Percentiles rank a stretch among this genome's conserved stretches.
phyloP scores from a whole-genome alignment of 2,797 vertebrate genomes.

The Synanceia verrucosa region DNA sequence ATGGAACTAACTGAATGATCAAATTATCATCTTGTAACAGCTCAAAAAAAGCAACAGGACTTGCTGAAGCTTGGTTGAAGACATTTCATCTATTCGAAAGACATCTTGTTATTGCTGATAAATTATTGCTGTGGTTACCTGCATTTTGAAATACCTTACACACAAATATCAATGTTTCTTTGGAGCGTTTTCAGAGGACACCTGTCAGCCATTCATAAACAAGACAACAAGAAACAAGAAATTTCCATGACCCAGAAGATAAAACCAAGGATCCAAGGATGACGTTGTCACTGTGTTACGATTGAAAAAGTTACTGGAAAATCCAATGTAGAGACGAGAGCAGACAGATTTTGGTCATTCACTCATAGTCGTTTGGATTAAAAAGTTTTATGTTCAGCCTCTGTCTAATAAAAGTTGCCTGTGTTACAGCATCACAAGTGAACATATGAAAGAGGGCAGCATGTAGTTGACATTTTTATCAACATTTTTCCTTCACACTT shows the following conservation, averaged over 20 bases:
- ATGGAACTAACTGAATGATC: not conserved
- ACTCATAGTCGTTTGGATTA: not conserved
- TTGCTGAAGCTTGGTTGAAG: too few relatives aligned
- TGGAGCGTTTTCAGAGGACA: not conserved
- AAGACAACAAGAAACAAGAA: not conserved
- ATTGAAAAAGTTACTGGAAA: not conserved
- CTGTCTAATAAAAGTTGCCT: not conserved
- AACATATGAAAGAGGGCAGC: not conserved
- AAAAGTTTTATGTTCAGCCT: not conserved
- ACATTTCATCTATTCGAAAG: too few relatives aligned
- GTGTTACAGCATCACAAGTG: not conserved
- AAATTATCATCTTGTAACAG: not conserved
- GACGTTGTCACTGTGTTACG: too few relatives aligned
- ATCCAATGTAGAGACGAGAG: not conserved
- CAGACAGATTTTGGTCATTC: not conserved
- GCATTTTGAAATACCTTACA: not conserved
- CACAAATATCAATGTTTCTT: not conserved
- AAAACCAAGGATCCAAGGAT: not conserved
- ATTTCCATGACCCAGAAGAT: not conserved
- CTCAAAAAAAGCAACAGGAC: too few relatives aligned
- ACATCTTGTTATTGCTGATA: too few relatives aligned
- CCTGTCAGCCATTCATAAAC: not conserved
- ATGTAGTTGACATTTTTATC: not conserved
- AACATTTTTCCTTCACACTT: not conserved
- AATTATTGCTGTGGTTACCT: not conserved